A percentile compares a stretch with the other conserved stretches of the same genome.
phyloP scores from a whole-genome alignment of 1,140 invertebrate species.

The Nasonia longicornis region DNA sequence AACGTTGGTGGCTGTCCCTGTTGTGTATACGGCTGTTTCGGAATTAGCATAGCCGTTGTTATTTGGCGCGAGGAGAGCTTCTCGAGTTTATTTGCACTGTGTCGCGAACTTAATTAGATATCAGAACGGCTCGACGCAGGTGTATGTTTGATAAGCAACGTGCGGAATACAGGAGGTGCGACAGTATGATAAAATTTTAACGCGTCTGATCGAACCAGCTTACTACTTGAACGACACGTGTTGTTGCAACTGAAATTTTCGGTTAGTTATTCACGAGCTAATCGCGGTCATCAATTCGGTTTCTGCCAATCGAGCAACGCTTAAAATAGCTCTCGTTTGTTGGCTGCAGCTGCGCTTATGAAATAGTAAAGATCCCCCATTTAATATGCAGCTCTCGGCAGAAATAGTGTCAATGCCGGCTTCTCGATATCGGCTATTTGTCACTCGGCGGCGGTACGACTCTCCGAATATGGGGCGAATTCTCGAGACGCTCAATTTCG shows the following conservation, averaged over 20 bases:
- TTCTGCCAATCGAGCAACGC: too few relatives aligned
- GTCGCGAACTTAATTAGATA: background rate
- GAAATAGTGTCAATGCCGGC: background rate
- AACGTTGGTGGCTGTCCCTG: background rate
- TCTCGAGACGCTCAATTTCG: too few relatives aligned
- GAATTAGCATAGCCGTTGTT: background rate
- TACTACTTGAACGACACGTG: background rate
- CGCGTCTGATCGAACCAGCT: background rate
- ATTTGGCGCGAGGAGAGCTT: background rate
- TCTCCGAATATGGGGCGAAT: too few relatives aligned
- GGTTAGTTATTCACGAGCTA: background rate
- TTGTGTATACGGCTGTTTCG: background rate
- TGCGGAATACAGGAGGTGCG: background rate
- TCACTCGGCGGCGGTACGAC: too few relatives aligned
- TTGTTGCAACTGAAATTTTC: background rate
- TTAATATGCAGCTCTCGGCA: background rate
- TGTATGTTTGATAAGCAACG: background rate
- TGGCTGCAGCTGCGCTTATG: background rate
- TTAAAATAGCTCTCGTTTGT: background rate
- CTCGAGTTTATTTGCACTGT: background rate
- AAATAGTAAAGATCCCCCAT: background rate
- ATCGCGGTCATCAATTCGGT: background rate
- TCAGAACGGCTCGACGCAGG: too few relatives aligned
- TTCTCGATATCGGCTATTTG: too few relatives aligned
- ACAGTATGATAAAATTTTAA: background rate